Base-by-base conservation (phyloP, 2,113 vertebrate genomes). In the Ascaphus truei region DNA sequence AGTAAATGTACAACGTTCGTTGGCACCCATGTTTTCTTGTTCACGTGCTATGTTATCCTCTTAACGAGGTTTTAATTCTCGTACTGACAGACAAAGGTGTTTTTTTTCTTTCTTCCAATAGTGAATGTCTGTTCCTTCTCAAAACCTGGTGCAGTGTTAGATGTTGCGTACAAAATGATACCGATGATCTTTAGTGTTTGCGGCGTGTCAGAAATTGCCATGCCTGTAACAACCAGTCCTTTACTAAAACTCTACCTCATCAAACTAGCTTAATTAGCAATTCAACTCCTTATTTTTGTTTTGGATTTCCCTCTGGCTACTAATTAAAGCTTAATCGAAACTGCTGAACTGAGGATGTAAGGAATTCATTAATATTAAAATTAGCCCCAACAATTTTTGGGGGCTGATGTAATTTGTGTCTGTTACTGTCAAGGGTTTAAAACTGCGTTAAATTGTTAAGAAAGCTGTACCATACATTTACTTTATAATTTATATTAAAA, bases 321-420 rank as follows among this genome's bases (percentile, higher is more conserved):
- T 98, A 98, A 98, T 99, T 99, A 99, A 98, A 98, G 95, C 95
- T 96, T 97, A 95, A 99, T 98, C 89, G 90, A 98, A 99, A 95
- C 92, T 91, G 91, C 94, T 96, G 94, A 98, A 98, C 93, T 96
- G 96, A 97, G 94, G 93, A 97, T 93, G 93, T 93, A 94, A 94
- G 93, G 92, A 90, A 95, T 91, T 94, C 95, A 99, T 99, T 96
- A 98, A 98, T 98, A 99, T 99, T 98, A 97, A 98, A 96, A 98
- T 94, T 93, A 92, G 92, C 93, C 92, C 90, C 92, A 93, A 93
- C 90, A 90, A 93, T 93, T 94, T 95, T 92, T 86, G 87, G 71
- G 82, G 85, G 84, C 82, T 88, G 86, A 79, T 92, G 80, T 87
- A 91, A 90, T 95, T 93, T 92, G 86, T 93, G 91, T 92, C 86